Percentiles rank a stretch among this genome's conserved stretches.
Conservation (phyloP, 2,797 vertebrate genomes). For the Malacoraja senta region DNA sequence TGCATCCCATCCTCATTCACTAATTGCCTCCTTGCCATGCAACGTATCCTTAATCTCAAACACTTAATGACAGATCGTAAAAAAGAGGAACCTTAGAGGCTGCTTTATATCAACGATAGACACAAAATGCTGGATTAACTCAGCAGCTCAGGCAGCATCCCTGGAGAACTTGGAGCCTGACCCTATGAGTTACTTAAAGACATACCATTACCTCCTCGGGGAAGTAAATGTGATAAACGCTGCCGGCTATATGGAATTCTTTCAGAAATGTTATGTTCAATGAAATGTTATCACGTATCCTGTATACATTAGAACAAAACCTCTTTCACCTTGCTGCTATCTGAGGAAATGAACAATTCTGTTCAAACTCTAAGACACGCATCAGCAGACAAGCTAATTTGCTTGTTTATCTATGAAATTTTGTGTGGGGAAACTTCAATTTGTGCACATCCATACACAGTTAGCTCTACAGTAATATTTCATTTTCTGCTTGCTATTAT, state of each 20-base stretch:
- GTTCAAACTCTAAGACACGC: background rate
- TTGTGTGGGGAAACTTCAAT: background rate
- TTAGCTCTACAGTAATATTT: background rate
- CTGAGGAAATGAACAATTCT: background rate
- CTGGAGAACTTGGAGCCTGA: too few relatives aligned
- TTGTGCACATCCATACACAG: background rate
- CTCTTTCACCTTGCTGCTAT: background rate
- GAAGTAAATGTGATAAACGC: background rate
- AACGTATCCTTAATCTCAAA: too few relatives aligned
- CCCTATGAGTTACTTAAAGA: too few relatives aligned
- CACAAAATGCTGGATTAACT: too few relatives aligned
- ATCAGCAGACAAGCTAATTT: constrained; percentile 19
- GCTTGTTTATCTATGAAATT: background rate
- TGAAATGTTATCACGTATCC: too few relatives aligned
- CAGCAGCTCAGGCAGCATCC: too few relatives aligned
- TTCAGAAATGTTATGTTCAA: background rate
- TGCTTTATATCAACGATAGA: too few relatives aligned
- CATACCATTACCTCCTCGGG: too few relatives aligned
- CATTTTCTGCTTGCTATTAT: background rate
- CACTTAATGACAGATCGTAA: background rate
- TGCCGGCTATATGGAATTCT: background rate
- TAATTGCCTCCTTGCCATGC: too few relatives aligned
- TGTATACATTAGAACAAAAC: background rate
- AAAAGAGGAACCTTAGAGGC: background rate
- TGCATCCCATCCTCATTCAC: too few relatives aligned